Conservation (phyloP, 1,140 invertebrate genomes). For the Drosophila sechellia region DNA sequence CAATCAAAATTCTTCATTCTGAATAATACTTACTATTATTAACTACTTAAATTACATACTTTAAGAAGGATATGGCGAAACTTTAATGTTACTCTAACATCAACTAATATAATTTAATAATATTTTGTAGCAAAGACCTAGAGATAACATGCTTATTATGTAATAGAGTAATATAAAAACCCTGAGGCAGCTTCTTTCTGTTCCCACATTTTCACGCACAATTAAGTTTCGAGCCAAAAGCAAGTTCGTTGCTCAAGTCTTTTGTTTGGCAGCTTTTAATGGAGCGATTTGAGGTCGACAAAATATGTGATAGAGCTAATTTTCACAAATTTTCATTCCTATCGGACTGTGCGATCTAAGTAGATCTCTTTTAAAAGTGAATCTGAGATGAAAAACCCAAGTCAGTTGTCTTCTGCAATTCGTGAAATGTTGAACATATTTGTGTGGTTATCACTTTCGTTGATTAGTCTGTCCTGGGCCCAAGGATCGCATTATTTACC, state of each 20-base stretch:
- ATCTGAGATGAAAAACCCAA: not conserved
- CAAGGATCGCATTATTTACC: slow-evolving; percentile 64
- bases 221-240: slow-evolving; percentile 45
- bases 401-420: slow-evolving; percentile 32
- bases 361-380: slow-evolving; percentile 20
- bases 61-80: too few relatives aligned
- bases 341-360: slow-evolving; percentile 9
- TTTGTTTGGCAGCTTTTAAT: slow-evolving; percentile 57
- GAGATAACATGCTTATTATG: not conserved
- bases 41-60: too few relatives aligned
- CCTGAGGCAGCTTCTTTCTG: not conserved
- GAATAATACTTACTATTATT: not conserved
- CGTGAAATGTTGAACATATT: slow-evolving; percentile 40
- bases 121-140: too few relatives aligned
- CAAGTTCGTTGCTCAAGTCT: slow-evolving; percentile 75
- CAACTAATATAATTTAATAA: too few relatives aligned
- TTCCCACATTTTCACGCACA: slow-evolving; percentile 44
- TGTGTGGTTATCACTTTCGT: slow-evolving; percentile 3
- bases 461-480: not conserved
- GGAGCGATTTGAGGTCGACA: slow-evolving; percentile 15
- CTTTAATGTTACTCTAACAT: too few relatives aligned
- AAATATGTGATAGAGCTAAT: slow-evolving; percentile 1
- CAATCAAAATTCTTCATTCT: too few relatives aligned
- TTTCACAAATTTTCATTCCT: slow-evolving; percentile 16
- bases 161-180: not conserved